phyloP scores from a whole-genome alignment of 2,888 invertebrate genomes.

The Micoletzkya japonica region DNA sequence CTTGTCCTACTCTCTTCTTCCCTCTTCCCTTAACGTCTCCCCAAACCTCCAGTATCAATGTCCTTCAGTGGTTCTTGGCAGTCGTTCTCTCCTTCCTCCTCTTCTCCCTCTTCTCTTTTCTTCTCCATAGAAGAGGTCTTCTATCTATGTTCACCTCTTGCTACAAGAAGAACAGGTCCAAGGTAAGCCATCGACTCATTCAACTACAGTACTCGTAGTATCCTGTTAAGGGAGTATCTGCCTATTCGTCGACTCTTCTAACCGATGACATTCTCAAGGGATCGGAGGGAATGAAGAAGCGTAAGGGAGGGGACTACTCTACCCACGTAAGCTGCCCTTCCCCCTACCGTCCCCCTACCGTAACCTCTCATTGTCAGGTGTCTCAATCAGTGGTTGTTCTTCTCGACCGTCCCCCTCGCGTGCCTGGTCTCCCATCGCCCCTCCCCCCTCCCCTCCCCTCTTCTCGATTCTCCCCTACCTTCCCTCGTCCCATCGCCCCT shows the following conservation, averaged over 20 bases:
- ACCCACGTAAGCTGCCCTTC: background rate
- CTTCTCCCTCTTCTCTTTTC: conserved; percentile 26
- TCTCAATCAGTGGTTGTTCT: conserved; percentile 21
- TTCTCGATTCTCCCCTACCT: background rate
- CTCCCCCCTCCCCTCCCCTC: background rate
- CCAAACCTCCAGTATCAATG: background rate
- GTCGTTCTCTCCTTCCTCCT: conserved; percentile 15
- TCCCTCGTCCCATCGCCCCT: conserved; percentile 10
- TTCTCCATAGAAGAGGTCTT: conserved; percentile 27
- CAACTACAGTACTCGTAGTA: background rate
- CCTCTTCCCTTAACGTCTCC: background rate
- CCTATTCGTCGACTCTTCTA: conserved; percentile 24
- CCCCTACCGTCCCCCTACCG: background rate
- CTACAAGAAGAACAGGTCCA: conserved; percentile 27
- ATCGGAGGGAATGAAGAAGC: conserved; percentile 16
- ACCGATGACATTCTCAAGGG: conserved; percentile 24
- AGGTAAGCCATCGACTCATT: background rate
- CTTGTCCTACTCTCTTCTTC: too few species aligned
- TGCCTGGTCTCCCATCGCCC: conserved; percentile 5
- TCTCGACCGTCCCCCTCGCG: conserved; percentile 23
- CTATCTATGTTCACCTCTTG: conserved; percentile 27
- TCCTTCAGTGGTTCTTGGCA: conserved; percentile 30
- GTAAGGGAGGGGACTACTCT: conserved; percentile 1
- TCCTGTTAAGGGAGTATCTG: background rate
- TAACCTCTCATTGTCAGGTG: background rate